Conservation (phyloP, 2,888 invertebrate genomes). For the Tortricodes alternella region DNA sequence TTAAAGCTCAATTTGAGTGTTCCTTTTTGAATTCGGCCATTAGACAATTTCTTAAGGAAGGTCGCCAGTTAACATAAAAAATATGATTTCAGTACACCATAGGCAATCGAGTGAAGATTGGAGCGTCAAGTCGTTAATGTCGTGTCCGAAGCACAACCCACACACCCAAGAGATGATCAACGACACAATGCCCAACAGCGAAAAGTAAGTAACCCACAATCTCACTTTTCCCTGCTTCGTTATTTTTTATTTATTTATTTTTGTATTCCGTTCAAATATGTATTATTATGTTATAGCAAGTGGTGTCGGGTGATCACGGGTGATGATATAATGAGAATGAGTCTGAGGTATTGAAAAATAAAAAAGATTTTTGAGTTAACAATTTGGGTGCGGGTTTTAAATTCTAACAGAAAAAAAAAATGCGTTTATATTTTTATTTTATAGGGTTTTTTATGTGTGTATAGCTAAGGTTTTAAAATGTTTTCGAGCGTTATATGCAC, state of each 20-base stretch:
- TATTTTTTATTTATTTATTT: conserved; percentile 32
- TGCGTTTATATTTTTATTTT: conserved; percentile 16
- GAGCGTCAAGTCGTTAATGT: conserved; percentile 89
- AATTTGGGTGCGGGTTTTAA: conserved; percentile 40
- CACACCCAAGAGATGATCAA: conserved; percentile 52
- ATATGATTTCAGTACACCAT: conserved; percentile 63
- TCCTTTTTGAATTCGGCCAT: too few species aligned
- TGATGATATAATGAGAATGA: conserved; percentile 90
- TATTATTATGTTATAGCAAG: conserved; percentile 72
- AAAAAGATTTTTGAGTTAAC: conserved; percentile 30
- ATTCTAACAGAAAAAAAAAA: conserved; percentile 33
- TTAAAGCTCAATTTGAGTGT: too few species aligned
- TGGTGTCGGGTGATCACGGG: conserved; percentile 85
- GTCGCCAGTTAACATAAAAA: too few species aligned
- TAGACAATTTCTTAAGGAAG: too few species aligned
- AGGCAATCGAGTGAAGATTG: conserved; percentile 82
- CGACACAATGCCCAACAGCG: conserved; percentile 71
- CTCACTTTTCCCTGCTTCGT: conserved; percentile 27
- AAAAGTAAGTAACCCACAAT: conserved; percentile 64
- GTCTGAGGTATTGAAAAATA: conserved; percentile 84
- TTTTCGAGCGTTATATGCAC: conserved; percentile 43
- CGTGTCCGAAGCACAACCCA: conserved; percentile 85
- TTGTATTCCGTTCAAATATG: conserved; percentile 16
- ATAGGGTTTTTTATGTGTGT: conserved; percentile 41
- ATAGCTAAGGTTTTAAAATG: conserved; percentile 34